Base-by-base conservation (phyloP, 2,797 vertebrate genomes). In the Synanceia verrucosa region DNA sequence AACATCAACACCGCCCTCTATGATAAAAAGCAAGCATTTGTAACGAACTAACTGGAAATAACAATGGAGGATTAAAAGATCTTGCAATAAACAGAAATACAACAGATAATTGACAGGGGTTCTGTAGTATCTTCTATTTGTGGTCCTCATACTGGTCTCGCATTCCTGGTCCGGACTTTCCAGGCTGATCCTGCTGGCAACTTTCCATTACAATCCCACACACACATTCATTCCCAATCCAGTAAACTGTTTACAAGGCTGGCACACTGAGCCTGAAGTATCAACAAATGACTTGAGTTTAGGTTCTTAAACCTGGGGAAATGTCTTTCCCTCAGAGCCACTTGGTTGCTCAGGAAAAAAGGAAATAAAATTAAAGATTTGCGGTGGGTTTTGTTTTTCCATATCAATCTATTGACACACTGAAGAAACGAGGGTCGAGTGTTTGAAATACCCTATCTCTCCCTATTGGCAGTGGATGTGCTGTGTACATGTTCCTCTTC, bases 401-500 rank as follows among this genome's bases (percentile, higher is more conserved):
- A n/a, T n/a, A n/a, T n/a, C n/a, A 44, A 18, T 41, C 12, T 18
- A 14, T 44, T 9, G 4, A 4, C 10, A 44, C 12, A 16, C 18
- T n/a, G 1, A n/a, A 12, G 24, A 33, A 11, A 36, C 11, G 4
- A 5, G 28, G 23, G 23, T 33, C 11, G 26, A 5, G 8, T 11
- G 13, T 50, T 29, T 43, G 16, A 74, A 37, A 57, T 29, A 89
- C 98, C 91, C 97, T 84, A 73, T 99, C 97, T 57, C 97, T 94
- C 73, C 97, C 98, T 18, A 99, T 99, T 29, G 98, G 98, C 66
- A 99, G 89, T 1, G 98, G 97, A 70, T 98, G 96, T 13, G 98
- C 98, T 1, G 98, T 99, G 83, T 99, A 99, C 98, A 99, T 99
- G 92, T 99, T 99, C 86, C 97, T 94, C 91, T 99, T 99, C 79